Percentiles rank a stretch among this genome's conserved stretches.
Conservation (phyloP, 30 jellyfish, hydroid and myxozoan species). For the Haliclystus octoradiatus region DNA sequence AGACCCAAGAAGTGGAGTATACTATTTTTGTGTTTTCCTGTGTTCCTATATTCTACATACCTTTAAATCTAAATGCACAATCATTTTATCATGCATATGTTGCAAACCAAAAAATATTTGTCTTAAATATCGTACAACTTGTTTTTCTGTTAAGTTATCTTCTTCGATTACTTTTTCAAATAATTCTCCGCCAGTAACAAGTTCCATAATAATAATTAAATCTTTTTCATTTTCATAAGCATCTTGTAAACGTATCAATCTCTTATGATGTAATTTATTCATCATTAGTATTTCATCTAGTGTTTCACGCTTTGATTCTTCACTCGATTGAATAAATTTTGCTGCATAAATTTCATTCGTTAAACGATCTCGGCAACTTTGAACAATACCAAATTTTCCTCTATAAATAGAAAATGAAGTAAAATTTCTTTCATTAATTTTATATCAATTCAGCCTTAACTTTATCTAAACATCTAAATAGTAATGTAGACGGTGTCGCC, state of each 20-base stretch:
- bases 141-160: slow-evolving; percentile 81
- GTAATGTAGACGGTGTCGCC: background rate
- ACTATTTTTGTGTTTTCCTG: too few relatives aligned
- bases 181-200: slow-evolving; percentile 89
- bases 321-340: slow-evolving; percentile 53
- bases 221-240: slow-evolving; percentile 66
- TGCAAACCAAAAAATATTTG: slow-evolving; percentile 77
- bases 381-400: slow-evolving; percentile 79
- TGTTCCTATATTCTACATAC: too few relatives aligned
- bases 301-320: slow-evolving; percentile 48
- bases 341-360: slow-evolving; percentile 57
- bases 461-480: background rate
- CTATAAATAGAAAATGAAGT: slow-evolving; percentile 6
- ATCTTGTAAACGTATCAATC: slow-evolving; percentile 34
- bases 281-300: slow-evolving; percentile 56
- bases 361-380: slow-evolving; percentile 55
- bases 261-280: slow-evolving; percentile 59
- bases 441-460: too few relatives aligned
- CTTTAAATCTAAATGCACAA: slow-evolving; percentile 85
- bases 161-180: slow-evolving; percentile 91
- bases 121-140: slow-evolving; percentile 73
- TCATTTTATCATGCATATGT: slow-evolving; percentile 75
- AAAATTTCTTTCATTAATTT: too few relatives aligned
- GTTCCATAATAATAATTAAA: slow-evolving; percentile 87
- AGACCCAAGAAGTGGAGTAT: too few relatives aligned